Base-by-base conservation (phyloP, 2,797 vertebrate species). In the Apogon hyalosoma region DNA sequence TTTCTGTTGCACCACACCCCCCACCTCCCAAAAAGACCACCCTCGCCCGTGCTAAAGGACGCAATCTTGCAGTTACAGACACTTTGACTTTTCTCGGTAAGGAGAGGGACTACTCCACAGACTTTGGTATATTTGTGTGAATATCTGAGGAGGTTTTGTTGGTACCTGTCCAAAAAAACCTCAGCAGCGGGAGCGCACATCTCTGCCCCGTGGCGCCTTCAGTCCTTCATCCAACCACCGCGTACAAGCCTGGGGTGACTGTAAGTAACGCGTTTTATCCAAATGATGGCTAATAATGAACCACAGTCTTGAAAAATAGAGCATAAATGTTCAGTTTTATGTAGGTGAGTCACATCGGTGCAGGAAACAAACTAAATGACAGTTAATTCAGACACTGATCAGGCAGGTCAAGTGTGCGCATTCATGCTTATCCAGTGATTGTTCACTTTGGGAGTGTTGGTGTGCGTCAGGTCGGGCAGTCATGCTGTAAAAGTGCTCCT, bases 1-100 rank as follows among this genome's bases (percentile, higher is more conserved):
- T 88, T 85, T 83, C 31, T 75, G 73, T 59, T 48, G 84, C 76
- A 92, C 92, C 92, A 92, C 94, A 92, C 93, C 93, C 90, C 91
- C 88, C 38, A 65, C 52, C 67, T 38, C 59, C 40, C 40, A 10
- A 48, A 18, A 50, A 90, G 91, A 93, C 93, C 93, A 92, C 92
- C 93, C 92, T 91, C 87, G 56, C 82, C 60, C 83, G 84, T 88
- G 73, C 88, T 78, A 63, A 92, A 83, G 42, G 72, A 63, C 83
- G 72, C 88, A 84, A 49, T 79, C 84, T 83, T 51, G 70, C 56
- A 77, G 48, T 64, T 77, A 58, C 86, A 83, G 90, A 92, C 94
- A 93, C 79, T 94, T 87, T 68, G 86, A 83, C 83, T 90, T 87
- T 88, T 82, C 82, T 87, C 79, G 50, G 88, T 87, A 73, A 83